phyloP scores from a whole-genome alignment of 1,140 invertebrate genomes.

The Drosophila pseudoobscura region DNA sequence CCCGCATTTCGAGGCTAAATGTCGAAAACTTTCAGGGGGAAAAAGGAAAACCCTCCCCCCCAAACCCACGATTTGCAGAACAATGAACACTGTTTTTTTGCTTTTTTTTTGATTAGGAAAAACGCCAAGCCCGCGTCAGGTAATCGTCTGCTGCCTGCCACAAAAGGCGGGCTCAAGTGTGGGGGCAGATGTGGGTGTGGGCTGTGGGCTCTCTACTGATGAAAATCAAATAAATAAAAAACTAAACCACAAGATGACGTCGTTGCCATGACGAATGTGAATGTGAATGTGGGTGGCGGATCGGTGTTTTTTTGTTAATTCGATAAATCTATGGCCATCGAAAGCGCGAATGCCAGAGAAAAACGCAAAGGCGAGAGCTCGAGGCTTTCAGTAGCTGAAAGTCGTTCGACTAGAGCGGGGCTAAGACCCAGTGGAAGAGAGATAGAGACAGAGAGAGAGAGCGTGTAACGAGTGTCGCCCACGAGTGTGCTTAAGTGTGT shows the following conservation, averaged over 20 bases:
- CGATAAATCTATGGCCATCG: conserved; percentile 79
- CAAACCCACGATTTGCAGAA: too few species aligned
- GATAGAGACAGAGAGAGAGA: neutral
- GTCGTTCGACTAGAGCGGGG: conserved; percentile 68
- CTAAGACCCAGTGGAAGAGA: conserved; percentile 44
- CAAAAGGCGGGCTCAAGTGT: conserved; percentile 38
- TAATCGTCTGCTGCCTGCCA: conserved; percentile 65
- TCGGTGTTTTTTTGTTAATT: conserved; percentile 67
- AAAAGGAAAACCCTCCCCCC: too few species aligned
- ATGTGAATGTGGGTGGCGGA: conserved; percentile 6
- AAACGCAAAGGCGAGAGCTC: conserved; percentile 28
- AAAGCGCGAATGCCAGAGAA: conserved; percentile 16
- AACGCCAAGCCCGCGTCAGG: conserved; percentile 50
- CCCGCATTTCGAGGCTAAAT: conserved; percentile 55
- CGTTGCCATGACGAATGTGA: conserved; percentile 66
- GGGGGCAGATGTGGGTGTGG: neutral
- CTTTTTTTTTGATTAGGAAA: conserved; percentile 57
- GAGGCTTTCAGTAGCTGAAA: conserved; percentile 64
- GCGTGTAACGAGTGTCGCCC: too few species aligned
- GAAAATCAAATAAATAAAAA: conserved; percentile 74
- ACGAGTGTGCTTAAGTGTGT: conserved; percentile 1
- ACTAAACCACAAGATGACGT: conserved; percentile 79
- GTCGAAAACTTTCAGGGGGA: conserved; percentile 47
- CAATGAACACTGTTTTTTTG: too few species aligned
- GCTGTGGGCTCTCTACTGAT: conserved; percentile 25